These are phyloP conservation scores for Acrocephalus kingi DNA, from an alignment of 2,113 vertebrate species.

Conservation along the genomic window DNA sequence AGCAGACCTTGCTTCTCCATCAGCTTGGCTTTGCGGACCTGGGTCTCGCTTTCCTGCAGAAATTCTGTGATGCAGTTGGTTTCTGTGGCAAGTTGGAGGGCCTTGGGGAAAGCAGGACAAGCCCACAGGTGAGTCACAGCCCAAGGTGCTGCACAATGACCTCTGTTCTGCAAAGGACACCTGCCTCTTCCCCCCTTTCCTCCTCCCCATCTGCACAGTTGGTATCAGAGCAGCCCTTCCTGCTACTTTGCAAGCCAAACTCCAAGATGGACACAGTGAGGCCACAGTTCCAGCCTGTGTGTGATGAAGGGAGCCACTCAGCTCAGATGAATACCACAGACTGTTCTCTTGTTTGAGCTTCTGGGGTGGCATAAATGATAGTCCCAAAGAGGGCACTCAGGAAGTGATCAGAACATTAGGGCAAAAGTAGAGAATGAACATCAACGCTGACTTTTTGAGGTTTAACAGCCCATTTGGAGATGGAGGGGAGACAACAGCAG, in stretches of 20 bases:
- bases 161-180: background rate
- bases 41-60: slow-evolving; percentile 75
- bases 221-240: background rate
- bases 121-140: background rate
- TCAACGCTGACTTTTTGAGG: fast-evolving
- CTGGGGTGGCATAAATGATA: background rate
- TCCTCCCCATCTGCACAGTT: background rate
- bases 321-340: background rate
- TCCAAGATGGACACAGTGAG: background rate
- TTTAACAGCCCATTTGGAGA: background rate
- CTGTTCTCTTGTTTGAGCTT: background rate
- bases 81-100: slow-evolving; percentile 71
- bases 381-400: background rate
- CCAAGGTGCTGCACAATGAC: fast-evolving
- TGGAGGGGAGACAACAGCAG: background rate
- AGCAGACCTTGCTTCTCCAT: slow-evolving; percentile 60
- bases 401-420: background rate
- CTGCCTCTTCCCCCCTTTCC: background rate
- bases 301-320: background rate
- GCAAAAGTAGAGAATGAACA: background rate
- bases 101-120: slow-evolving; percentile 54
- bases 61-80: slow-evolving; percentile 81
- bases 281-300: background rate
- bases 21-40: slow-evolving; percentile 46
- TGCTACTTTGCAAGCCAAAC: background rate